Percentiles rank a stretch among this genome's conserved stretches.
phyloP scores from a whole-genome alignment of 2,797 vertebrate species.

The Amblyopsis hoosieri region DNA sequence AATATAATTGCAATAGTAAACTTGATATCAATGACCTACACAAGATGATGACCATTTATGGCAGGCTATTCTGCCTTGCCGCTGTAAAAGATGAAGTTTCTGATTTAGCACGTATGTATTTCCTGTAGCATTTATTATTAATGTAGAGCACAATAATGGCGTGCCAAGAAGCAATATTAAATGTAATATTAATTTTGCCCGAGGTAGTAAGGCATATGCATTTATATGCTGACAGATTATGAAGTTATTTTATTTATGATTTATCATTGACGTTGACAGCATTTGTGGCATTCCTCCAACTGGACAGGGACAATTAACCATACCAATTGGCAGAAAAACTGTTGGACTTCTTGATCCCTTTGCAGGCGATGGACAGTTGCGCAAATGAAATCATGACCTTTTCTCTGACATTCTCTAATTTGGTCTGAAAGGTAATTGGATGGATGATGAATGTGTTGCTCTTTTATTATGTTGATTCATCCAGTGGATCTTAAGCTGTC shows the following conservation, averaged over 20 bases:
- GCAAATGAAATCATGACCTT: slow-evolving; percentile 57
- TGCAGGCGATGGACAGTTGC: slow-evolving; percentile 20
- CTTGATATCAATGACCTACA: not conserved
- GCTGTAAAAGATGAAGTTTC: slow-evolving; percentile 20
- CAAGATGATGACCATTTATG: not conserved
- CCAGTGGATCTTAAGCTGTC: slow-evolving; percentile 48
- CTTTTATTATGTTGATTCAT: slow-evolving; percentile 66
- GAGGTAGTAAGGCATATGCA: slow-evolving; percentile 31
- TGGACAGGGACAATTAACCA: slow-evolving; percentile 21
- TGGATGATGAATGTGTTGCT: slow-evolving; percentile 60
- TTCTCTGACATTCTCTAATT: slow-evolving; percentile 55
- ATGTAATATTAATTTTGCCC: slow-evolving; percentile 41
- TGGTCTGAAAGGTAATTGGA: slow-evolving; percentile 63
- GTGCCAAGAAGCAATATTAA: slow-evolving; percentile 27
- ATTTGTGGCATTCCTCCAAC: slow-evolving; percentile 16
- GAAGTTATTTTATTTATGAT: slow-evolving; percentile 34
- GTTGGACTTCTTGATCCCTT: slow-evolving; percentile 21
- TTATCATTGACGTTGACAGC: slow-evolving; percentile 25
- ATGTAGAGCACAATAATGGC: slow-evolving; percentile 29
- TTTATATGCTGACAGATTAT: slow-evolving; percentile 28
- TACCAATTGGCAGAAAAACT: slow-evolving; percentile 22
- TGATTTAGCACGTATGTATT: slow-evolving; percentile 20
- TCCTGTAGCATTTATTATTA: slow-evolving; percentile 37
- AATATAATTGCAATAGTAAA: too few relatives aligned
- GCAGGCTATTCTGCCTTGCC: slow-evolving; percentile 6